Base-by-base conservation (phyloP, 2,113 vertebrate species). In the Nerophis ophidion region DNA sequence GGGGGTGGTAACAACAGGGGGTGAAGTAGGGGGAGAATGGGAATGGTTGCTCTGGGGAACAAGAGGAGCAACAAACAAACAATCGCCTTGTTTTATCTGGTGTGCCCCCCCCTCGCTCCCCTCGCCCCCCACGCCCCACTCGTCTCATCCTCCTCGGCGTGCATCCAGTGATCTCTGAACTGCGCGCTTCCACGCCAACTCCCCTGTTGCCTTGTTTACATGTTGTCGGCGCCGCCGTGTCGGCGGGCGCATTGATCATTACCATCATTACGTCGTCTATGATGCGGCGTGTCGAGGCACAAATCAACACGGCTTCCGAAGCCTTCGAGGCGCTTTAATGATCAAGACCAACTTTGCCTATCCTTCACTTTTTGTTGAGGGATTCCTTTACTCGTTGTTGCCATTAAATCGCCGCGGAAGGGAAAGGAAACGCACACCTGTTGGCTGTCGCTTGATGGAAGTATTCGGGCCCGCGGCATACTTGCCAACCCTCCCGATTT, bases 171-270 rank as follows among this genome's bases (percentile, higher is more conserved):
- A 86, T 86, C 84, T 87, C 73, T 86, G 84, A 86, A 87, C 86
- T 63, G 53, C 3, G 12, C 16, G 65, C 77, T 76, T 82, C 70
- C 80, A 70, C 48, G 49, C 63, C 84, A 80, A 84, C 78, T 87
- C 86, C 86, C 86, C 77, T 70, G 86, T 80, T 36, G 81, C 79
- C 84, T 87, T 86, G 84, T 87, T 87, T 87, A 81, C 86, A 86
- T 78, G 82, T 70, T 74, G 65, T 65, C 61, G 56, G 66, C 7
- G 10, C 60, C 0, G 72, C 74, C 35, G 66, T 54, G 63, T 68
- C 65, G 49, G 10, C 66, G 61, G 61, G 75, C 52, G 19, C 36
- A 63, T 65, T 82, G 77, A 86, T 87, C 82, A 85, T 86, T 84
- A 85, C 71, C 81, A 75, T 87, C 86, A 81, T 86, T 84, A 82